These are phyloP conservation scores for Netelia melanura DNA, from an alignment of 2,888 invertebrate species.

Conservation along the genomic window DNA sequence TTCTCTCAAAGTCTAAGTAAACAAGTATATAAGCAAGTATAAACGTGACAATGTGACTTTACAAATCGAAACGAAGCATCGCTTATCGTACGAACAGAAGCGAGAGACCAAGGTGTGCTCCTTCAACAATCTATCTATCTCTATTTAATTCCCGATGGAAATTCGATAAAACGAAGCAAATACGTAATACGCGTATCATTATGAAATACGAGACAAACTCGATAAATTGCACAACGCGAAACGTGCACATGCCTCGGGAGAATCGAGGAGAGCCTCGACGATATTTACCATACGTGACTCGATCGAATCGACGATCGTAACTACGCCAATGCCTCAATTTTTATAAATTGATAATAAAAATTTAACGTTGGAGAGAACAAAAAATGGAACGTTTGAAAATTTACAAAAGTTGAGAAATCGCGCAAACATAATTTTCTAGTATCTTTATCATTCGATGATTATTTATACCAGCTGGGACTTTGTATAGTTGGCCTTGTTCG, in stretches of 20 bases:
- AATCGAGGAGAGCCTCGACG: slow-evolving; percentile 11
- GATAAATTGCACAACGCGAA: not conserved
- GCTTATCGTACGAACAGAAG: too few relatives aligned
- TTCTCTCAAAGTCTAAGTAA: not conserved
- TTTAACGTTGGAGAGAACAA: not conserved
- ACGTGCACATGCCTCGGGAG: not conserved
- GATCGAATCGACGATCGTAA: too few relatives aligned
- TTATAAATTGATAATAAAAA: not conserved
- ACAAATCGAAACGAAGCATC: too few relatives aligned
- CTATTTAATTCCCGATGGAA: slow-evolving; percentile 31
- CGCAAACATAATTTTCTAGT: not conserved
- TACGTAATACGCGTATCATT: slow-evolving; percentile 15
- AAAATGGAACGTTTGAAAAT: not conserved
- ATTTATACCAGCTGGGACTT: too few relatives aligned
- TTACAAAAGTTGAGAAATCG: not conserved
- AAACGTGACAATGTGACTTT: too few relatives aligned
- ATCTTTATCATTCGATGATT: too few relatives aligned
- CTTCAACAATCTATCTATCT: not conserved
- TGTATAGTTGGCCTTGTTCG: too few relatives aligned
- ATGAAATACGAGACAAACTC: slow-evolving; percentile 29
- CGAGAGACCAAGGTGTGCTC: not conserved
- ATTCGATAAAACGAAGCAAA: slow-evolving; percentile 44
- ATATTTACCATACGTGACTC: too few relatives aligned
- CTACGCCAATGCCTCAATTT: not conserved
- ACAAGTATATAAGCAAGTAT: too few relatives aligned